Evolutionary conservation across 2,797 vertebrate genomes (phyloP), one percentile per base, ranked within the genome.

Genomic region (Acipenser oxyrinchus): DNA sequence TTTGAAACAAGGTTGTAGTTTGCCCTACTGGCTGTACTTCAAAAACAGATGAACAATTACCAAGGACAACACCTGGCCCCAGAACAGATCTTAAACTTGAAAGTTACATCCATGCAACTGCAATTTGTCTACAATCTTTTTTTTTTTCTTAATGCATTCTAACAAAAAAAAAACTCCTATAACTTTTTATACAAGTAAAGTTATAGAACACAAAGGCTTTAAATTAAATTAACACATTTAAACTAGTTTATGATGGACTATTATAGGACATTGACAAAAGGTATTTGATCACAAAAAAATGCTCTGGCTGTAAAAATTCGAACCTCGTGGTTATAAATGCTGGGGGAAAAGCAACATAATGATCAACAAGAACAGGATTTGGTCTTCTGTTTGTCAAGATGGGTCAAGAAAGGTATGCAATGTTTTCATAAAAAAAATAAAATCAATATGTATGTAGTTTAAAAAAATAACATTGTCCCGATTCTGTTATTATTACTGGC

Each of bases 401-500:
- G 78, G 82, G 75, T 71, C 11, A 57, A 74, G 75, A 76, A 37
- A 85, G 84, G 85, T 85, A 86, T 86, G 86, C 79, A 64, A 77
- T 88, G 82, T 87, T 90, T 87, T 86, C 81, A 81, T 84, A 70
- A 81, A n/a, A 37, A 37, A 86, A 82, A 84, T 78, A 84, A 79
- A 87, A 89, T 81, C 89, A 88, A 89, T 79, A 88, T 75, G 76
- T 73, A 65, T 67, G 60, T 70, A 70, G 80, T 87, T 88, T 89
- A 86, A 90, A 89, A n/a, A 83, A 91, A 89, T 86, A 87, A 81
- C 76, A 74, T 71, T 68, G 79, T 73, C 77, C 80, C 1, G 62
- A 73, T 81, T 76, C 74, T 66, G 74, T 75, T 89, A 88, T 90
- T 89, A 65, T 75, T 87, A 83, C 87, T 88, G 88, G 89, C 86